Conservation (phyloP, 2,888 invertebrate species). For the Drosophila subquinaria region DNA sequence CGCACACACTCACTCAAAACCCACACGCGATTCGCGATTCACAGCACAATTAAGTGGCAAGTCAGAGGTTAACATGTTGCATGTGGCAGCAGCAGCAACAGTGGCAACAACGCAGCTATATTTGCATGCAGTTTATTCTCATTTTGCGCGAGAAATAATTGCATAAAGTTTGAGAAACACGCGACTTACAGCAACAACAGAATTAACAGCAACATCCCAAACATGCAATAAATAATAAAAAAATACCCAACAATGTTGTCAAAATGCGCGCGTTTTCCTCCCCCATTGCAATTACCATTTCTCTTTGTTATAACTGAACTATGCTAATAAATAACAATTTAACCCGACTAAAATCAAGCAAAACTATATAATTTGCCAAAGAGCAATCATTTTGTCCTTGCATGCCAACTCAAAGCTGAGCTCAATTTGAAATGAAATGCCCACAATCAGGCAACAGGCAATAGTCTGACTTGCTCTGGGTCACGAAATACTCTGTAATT, state of each 20-base stretch:
- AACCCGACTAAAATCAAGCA: constrained; percentile 61
- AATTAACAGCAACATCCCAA: not conserved
- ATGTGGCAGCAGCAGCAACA: constrained; percentile 43
- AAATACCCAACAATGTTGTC: constrained; percentile 52
- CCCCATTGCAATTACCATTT: constrained; percentile 10
- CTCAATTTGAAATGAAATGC: constrained; percentile 24
- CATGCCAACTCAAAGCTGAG: constrained; percentile 35
- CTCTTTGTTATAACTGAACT: constrained; percentile 31
- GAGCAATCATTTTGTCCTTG: constrained; percentile 42
- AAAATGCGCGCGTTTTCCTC: constrained; percentile 48
- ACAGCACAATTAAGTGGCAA: constrained; percentile 48
- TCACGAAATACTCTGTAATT: constrained; percentile 9
- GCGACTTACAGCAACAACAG: constrained; percentile 22
- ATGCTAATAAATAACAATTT: constrained; percentile 66
- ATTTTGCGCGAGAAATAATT: constrained; percentile 67
- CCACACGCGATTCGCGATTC: constrained; percentile 3
- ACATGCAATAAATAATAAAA: constrained; percentile 26
- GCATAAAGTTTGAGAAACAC: constrained; percentile 45
- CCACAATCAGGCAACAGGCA: constrained; percentile 32
- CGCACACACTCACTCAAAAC: constrained; percentile 3
- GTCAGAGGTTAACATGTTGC: constrained; percentile 68
- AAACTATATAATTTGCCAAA: constrained; percentile 62
- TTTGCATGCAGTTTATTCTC: constrained; percentile 58
- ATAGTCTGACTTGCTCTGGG: not conserved
- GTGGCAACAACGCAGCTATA: constrained; percentile 20